Percentiles rank a stretch among this genome's conserved stretches.
Evolutionary conservation across 2,113 vertebrate genomes (phyloP).

Genomic region (Crotalus viridis): DNA sequence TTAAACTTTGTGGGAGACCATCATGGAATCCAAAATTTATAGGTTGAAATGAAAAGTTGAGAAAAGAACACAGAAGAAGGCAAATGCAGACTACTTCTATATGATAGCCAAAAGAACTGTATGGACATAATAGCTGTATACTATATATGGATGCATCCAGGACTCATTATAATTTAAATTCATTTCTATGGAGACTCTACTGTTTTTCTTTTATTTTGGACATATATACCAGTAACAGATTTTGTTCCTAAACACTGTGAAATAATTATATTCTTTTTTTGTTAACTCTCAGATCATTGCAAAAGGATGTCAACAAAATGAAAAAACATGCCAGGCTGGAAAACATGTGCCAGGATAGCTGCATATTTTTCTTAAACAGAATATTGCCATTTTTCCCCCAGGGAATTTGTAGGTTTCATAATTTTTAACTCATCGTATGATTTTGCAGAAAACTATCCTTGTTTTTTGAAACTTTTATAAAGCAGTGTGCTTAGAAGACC

Average conservation of each 20-base stretch:
- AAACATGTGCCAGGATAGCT: not conserved
- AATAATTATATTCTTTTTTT: not conserved
- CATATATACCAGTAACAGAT: not conserved
- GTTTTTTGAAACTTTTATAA: too few relatives aligned
- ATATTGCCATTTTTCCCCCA: not conserved
- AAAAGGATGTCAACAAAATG: not conserved
- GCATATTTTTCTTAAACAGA: not conserved
- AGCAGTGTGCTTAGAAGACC: too few relatives aligned
- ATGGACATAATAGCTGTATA: not conserved
- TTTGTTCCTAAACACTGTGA: not conserved
- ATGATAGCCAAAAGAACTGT: not conserved
- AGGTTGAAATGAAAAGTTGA: not conserved
- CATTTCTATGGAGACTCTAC: not conserved
- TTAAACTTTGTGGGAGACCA: not conserved
- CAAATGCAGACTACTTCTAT: not conserved
- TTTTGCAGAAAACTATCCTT: too few relatives aligned
- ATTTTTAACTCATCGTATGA: too few relatives aligned
- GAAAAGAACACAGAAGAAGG: not conserved
- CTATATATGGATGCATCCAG: not conserved
- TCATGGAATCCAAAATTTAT: not conserved
- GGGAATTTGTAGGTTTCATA: too few relatives aligned
- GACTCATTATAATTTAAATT: not conserved
- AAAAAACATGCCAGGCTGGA: constrained; percentile 1
- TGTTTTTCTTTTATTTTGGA: not conserved
- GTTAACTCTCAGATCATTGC: not conserved